These are phyloP conservation scores for Drosophila kikkawai DNA, from an alignment of 1,140 invertebrate species.

Conservation along the genomic window DNA sequence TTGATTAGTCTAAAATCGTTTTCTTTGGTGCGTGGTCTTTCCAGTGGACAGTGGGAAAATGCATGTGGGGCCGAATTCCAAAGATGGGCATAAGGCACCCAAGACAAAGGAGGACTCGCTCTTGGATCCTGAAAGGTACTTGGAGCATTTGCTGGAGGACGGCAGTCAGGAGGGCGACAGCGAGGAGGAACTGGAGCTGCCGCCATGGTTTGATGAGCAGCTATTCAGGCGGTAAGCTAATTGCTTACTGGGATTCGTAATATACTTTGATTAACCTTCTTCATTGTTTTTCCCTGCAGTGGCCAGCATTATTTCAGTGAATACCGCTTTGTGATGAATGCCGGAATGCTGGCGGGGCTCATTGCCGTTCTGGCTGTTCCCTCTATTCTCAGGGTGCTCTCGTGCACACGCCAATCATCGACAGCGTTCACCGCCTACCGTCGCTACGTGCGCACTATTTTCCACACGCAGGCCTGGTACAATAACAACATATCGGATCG, in stretches of 20 bases:
- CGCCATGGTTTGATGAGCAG: constrained; percentile 87
- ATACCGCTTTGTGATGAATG: constrained; percentile 87
- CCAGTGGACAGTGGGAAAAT: constrained; percentile 48
- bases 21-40: constrained; percentile 32
- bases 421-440: constrained; percentile 89
- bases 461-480: constrained; percentile 92
- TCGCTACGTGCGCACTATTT: constrained; percentile 90
- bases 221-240: constrained; percentile 86
- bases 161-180: constrained; percentile 77
- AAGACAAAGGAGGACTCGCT: background rate
- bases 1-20: constrained; percentile 34
- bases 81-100: constrained; percentile 25
- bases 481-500: constrained; percentile 85
- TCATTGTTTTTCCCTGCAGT: constrained; percentile 73
- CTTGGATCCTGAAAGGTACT: constrained; percentile 48
- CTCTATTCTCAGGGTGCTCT: constrained; percentile 88
- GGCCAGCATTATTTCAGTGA: constrained; percentile 89
- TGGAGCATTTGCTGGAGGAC: constrained; percentile 66
- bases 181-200: constrained; percentile 82
- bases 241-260: constrained; percentile 6
- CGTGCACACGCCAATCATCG: constrained; percentile 88
- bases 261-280: background rate
- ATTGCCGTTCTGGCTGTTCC: constrained; percentile 88
- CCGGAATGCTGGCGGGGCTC: constrained; percentile 88
- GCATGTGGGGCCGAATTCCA: constrained; percentile 26